Base-by-base conservation (phyloP, 2,888 invertebrate species). In the Tryphoninae sp. region DNA sequence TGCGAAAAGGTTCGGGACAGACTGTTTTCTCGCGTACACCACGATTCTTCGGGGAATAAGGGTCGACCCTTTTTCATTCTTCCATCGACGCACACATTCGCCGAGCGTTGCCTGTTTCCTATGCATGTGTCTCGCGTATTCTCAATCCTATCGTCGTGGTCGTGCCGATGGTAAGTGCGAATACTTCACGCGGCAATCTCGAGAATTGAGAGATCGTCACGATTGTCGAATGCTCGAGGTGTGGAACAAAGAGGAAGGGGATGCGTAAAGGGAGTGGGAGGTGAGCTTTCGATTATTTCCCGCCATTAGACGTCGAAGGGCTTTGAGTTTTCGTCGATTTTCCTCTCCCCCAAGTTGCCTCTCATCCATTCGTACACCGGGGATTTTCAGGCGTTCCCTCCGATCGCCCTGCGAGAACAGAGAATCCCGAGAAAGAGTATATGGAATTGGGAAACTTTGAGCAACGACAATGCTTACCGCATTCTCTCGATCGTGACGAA, bases 141-240 rank as follows among this genome's bases (percentile, higher is more conserved):
- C 45, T 23, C 16, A 77, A 69, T 69, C 69, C 26, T 59, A 16
- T 67, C 74, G 45, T 73, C 71, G 22, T 53, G 49, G 45, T 49
- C 55, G 22, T 26, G 79, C 72, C 75, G 75, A 79, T 6, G 33
- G 64, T 73, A n/a, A 53, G 71, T 65, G 72, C 72, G 69, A 83
- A 81, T 73, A 40, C 67, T 71, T 55, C 53, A 55, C 49, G 59
- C 69, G 86, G 87, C 85, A 87, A 89, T 88, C 89, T 88, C 87
- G 84, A 82, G 87, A 89, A 89, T 89, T 89, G 89, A 89, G 89
- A 88, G 86, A 89, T 89, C 85, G 86, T 79, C 83, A 80, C 84
- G 82, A 81, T 83, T 81, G 80, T 82, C 82, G 80, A 80, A 69
- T 62, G 64, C 55, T 77, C 73, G 42, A 64, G 40, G 22, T 26